phyloP scores from a whole-genome alignment of 2,113 vertebrate genomes.

The Podarcis cretensis region DNA sequence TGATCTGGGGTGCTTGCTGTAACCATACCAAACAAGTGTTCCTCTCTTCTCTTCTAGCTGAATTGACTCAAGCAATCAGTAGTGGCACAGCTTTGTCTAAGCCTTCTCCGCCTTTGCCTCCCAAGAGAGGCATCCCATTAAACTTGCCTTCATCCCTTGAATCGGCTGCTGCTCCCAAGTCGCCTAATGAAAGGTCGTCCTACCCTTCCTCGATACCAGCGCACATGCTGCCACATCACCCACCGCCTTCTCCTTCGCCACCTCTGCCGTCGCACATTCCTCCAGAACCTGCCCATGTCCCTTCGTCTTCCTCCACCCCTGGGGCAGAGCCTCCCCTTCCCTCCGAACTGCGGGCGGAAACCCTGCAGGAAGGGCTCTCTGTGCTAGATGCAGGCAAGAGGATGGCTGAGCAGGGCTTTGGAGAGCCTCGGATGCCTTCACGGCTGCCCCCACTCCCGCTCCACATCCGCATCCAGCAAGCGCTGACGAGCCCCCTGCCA shows the following conservation, averaged over 20 bases:
- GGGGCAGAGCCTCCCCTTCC: slow-evolving; percentile 25
- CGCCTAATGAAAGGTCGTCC: slow-evolving; percentile 55
- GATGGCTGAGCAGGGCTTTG: slow-evolving; percentile 72
- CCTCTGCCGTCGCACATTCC: slow-evolving; percentile 73
- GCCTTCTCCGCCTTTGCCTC: slow-evolving; percentile 93
- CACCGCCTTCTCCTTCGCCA: slow-evolving; percentile 48
- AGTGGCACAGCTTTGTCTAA: slow-evolving; percentile 79
- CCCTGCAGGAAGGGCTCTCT: slow-evolving; percentile 59
- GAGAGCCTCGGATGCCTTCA: slow-evolving; percentile 72
- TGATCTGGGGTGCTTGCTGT: background rate
- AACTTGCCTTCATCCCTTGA: slow-evolving; percentile 69
- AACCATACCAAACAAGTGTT: background rate
- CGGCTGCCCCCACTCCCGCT: slow-evolving; percentile 85
- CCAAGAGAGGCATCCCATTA: slow-evolving; percentile 87
- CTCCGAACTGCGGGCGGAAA: slow-evolving; percentile 59
- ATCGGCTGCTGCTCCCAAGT: slow-evolving; percentile 58
- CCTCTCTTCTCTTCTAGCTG: slow-evolving; percentile 77
- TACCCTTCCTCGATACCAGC: slow-evolving; percentile 24
- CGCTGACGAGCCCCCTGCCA: slow-evolving; percentile 89
- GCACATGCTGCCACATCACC: slow-evolving; percentile 39
- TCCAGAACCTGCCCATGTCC: slow-evolving; percentile 69
- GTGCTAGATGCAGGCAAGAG: slow-evolving; percentile 45
- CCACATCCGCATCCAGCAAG: slow-evolving; percentile 97
- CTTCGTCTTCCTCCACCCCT: slow-evolving; percentile 52
- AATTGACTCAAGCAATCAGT: slow-evolving; percentile 84